Evolutionary conservation across 1,140 invertebrate species (phyloP).

Genomic region (Diuraphis noxia): DNA sequence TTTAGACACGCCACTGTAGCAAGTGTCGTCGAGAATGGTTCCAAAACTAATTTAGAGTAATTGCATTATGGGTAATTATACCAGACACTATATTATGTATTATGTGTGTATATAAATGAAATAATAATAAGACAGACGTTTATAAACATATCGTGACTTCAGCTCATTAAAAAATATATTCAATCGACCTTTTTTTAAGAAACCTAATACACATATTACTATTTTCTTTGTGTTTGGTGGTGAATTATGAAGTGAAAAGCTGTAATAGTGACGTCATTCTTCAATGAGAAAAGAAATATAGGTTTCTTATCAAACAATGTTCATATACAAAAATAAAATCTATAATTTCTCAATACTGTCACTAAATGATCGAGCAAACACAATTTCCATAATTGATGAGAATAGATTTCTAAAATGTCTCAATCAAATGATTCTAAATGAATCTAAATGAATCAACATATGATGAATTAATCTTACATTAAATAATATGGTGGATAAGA

Average conservation of each 20-base stretch:
- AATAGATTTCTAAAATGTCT: too few species aligned
- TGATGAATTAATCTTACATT: too few species aligned
- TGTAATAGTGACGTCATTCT: neutral
- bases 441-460: too few species aligned
- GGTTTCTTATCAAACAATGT: neutral
- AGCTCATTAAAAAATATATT: conserved; percentile 15
- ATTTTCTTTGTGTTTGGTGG: neutral
- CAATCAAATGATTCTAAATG: too few species aligned
- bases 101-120: neutral
- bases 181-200: conserved; percentile 19
- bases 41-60: conserved; percentile 35
- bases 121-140: conserved; percentile 31
- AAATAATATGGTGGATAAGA: too few species aligned
- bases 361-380: neutral
- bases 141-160: conserved; percentile 19
- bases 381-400: too few species aligned
- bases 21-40: neutral
- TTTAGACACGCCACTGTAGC: conserved; percentile 25
- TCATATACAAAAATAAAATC: neutral
- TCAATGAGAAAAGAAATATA: neutral
- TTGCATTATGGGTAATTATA: conserved; percentile 36
- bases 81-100: neutral
- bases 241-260: neutral
- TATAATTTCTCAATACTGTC: neutral
- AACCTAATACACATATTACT: conserved; percentile 1